Percentiles rank a stretch among this genome's conserved stretches.
Conservation (phyloP, 2,113 vertebrate species). For the Bubalus kerabau region DNA sequence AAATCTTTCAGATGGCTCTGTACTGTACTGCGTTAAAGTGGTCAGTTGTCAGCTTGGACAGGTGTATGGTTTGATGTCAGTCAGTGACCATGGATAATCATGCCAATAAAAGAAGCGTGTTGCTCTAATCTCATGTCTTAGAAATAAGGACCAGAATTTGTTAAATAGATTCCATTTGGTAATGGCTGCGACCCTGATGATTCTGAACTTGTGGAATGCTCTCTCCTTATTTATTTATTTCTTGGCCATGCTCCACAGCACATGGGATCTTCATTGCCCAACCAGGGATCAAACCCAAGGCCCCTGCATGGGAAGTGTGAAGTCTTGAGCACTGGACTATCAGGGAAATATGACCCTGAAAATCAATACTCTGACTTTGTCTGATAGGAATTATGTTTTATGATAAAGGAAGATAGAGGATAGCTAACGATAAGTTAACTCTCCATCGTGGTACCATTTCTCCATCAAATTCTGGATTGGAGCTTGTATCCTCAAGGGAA, state of each 20-base stretch:
- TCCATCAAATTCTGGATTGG: background rate
- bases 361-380: background rate
- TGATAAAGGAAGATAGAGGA: background rate
- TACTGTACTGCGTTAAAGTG: background rate
- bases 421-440: background rate
- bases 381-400: background rate
- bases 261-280: background rate
- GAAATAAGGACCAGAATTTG: background rate
- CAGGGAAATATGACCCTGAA: background rate
- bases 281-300: background rate
- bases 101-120: background rate
- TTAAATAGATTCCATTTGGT: background rate
- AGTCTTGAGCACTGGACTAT: background rate
- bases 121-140: background rate
- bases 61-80: background rate
- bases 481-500: constrained; percentile 8
- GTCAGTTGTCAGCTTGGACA: background rate
- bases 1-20: background rate
- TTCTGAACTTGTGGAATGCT: background rate
- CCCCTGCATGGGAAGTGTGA: background rate
- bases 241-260: background rate
- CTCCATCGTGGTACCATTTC: background rate
- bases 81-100: background rate
- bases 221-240: background rate
- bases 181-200: background rate